Evolutionary conservation across 1,140 invertebrate genomes (phyloP).

Genomic region (Cephus cinctus): DNA sequence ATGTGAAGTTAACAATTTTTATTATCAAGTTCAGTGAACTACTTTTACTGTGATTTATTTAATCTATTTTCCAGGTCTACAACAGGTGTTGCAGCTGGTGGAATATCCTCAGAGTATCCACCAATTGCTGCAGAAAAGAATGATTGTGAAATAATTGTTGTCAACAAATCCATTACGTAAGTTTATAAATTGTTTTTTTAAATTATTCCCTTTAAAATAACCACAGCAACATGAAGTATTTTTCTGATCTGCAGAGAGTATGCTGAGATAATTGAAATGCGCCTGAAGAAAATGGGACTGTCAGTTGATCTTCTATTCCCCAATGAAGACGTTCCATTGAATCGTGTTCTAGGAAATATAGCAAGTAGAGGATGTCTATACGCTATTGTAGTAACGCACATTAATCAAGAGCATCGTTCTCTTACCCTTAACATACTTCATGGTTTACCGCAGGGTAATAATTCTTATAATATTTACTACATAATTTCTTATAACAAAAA

Average conservation of each 20-base stretch:
- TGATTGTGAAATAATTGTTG: constrained; percentile 87
- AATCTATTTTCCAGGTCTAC: not conserved
- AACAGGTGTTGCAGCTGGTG: constrained; percentile 20
- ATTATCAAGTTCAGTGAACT: too few species aligned
- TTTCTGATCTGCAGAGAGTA: constrained; percentile 66
- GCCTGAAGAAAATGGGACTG: constrained; percentile 77
- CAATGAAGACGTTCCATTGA: constrained; percentile 82
- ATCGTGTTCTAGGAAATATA: constrained; percentile 85
- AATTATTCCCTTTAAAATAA: constrained; percentile 5
- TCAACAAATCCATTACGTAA: constrained; percentile 78
- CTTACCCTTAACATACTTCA: constrained; percentile 89
- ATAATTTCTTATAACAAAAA: not conserved
- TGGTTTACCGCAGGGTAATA: constrained; percentile 82
- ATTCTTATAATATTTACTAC: constrained; percentile 11
- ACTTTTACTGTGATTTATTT: too few species aligned
- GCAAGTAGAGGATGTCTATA: constrained; percentile 81
- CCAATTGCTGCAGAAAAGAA: constrained; percentile 65
- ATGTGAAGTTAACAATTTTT: too few species aligned
- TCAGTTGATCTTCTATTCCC: constrained; percentile 86
- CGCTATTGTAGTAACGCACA: constrained; percentile 81
- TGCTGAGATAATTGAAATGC: constrained; percentile 83
- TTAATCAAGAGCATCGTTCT: constrained; percentile 82
- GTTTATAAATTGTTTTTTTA: constrained; percentile 30
- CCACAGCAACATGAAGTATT: not conserved
- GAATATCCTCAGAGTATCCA: too few species aligned